These are phyloP conservation scores for Vannuccia rotundouncinata DNA, from an alignment of 2,888 invertebrate genomes.

Conservation along the genomic window DNA sequence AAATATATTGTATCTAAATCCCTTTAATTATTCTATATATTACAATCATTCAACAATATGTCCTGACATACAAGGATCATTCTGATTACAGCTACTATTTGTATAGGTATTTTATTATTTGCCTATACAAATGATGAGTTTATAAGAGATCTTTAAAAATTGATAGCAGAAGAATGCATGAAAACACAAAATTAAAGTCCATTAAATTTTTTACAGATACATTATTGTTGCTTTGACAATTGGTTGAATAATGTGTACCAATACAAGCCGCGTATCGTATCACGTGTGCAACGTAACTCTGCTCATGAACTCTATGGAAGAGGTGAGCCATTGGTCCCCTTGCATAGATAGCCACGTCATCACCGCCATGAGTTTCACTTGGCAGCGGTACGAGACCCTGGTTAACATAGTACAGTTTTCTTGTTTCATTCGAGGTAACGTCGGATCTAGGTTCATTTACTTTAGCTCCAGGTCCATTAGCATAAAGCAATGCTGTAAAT, in stretches of 20 bases:
- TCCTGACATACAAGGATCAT: too few species aligned
- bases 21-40: too few species aligned
- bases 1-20: too few species aligned
- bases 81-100: too few species aligned
- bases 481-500: neutral
- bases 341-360: slow-evolving; percentile 79
- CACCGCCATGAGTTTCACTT: slow-evolving; percentile 59
- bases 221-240: too few species aligned
- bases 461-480: slow-evolving; percentile 15
- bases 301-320: slow-evolving; percentile 77
- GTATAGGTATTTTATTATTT: too few species aligned
- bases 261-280: slow-evolving; percentile 74
- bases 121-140: too few species aligned
- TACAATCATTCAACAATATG: too few species aligned
- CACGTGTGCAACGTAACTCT: slow-evolving; percentile 78
- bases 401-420: neutral
- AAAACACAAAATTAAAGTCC: too few species aligned
- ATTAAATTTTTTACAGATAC: too few species aligned
- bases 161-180: too few species aligned
- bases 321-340: slow-evolving; percentile 73
- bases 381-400: neutral
- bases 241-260: slow-evolving; percentile 61
- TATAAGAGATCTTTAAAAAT: too few species aligned
- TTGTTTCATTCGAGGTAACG: neutral
- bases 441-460: neutral